These are phyloP conservation scores for Anguilla megastoma DNA, from an alignment of 2,797 vertebrate genomes.

Conservation along the genomic window DNA sequence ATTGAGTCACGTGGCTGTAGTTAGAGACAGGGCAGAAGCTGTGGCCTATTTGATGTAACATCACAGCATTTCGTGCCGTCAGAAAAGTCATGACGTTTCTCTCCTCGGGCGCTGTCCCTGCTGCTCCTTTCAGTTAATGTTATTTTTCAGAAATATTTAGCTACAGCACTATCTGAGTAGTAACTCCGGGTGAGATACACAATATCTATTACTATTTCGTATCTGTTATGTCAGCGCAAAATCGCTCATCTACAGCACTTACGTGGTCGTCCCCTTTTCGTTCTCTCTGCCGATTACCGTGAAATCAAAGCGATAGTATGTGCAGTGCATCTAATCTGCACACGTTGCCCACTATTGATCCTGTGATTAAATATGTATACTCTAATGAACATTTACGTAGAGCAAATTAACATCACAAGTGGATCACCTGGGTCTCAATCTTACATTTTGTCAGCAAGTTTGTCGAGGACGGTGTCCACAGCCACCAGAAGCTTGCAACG, in stretches of 20 bases:
- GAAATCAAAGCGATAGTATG: not conserved
- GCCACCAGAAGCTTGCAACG: slow-evolving; percentile 73
- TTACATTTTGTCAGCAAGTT: slow-evolving; percentile 77
- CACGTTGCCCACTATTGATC: not conserved
- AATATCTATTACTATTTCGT: not conserved
- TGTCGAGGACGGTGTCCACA: slow-evolving; percentile 67
- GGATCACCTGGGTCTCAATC: slow-evolving; percentile 40
- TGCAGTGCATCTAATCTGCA: not conserved
- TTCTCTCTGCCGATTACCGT: not conserved
- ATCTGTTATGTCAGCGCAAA: not conserved
- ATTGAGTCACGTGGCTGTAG: not conserved
- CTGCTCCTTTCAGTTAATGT: not conserved
- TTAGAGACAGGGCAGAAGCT: not conserved
- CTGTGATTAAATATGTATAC: not conserved
- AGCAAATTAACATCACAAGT: not conserved
- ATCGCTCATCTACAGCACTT: not conserved
- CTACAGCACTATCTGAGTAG: not conserved
- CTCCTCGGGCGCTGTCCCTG: not conserved
- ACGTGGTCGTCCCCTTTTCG: not conserved
- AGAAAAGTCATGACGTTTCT: not conserved
- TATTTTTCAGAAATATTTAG: not conserved
- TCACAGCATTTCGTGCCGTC: not conserved
- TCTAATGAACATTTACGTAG: not conserved
- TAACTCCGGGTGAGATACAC: not conserved
- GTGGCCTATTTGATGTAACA: not conserved